Conservation (phyloP, 2,113 vertebrate species). For the Jaculus jaculus region DNA sequence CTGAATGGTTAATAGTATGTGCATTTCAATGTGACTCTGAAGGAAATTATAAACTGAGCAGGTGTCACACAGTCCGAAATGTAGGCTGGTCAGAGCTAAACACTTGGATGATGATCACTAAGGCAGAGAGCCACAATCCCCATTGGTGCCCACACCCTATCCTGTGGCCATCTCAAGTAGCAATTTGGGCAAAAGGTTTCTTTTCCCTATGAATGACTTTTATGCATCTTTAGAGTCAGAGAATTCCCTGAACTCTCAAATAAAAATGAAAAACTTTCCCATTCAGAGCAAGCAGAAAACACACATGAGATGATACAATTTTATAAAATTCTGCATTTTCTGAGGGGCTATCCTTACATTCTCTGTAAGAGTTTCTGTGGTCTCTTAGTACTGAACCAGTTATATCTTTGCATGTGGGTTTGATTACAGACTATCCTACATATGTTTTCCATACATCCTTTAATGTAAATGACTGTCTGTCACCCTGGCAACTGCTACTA, state of each 20-base stretch:
- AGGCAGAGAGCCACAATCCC: not conserved
- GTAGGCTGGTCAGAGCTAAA: not conserved
- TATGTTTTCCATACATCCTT: not conserved
- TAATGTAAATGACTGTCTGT: not conserved
- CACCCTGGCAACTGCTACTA: not conserved
- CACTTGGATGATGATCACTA: not conserved
- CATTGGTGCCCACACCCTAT: not conserved
- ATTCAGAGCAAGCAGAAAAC: slow-evolving; percentile 49
- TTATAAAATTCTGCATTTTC: slow-evolving; percentile 17
- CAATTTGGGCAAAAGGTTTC: not conserved
- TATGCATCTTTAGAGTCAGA: slow-evolving; percentile 43
- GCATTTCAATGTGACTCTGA: not conserved
- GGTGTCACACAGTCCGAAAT: not conserved
- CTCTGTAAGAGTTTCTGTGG: not conserved
- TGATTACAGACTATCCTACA: not conserved
- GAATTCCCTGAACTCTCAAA: slow-evolving; percentile 44
- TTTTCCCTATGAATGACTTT: slow-evolving; percentile 50
- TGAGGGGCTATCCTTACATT: not conserved
- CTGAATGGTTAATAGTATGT: not conserved
- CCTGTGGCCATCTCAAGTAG: not conserved
- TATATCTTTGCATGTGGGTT: not conserved
- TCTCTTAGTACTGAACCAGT: not conserved
- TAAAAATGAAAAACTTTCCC: slow-evolving; percentile 56
- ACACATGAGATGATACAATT: not conserved
- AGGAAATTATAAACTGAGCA: not conserved